phyloP scores from a whole-genome alignment of 2,888 invertebrate species.

The Muscina levida region DNA sequence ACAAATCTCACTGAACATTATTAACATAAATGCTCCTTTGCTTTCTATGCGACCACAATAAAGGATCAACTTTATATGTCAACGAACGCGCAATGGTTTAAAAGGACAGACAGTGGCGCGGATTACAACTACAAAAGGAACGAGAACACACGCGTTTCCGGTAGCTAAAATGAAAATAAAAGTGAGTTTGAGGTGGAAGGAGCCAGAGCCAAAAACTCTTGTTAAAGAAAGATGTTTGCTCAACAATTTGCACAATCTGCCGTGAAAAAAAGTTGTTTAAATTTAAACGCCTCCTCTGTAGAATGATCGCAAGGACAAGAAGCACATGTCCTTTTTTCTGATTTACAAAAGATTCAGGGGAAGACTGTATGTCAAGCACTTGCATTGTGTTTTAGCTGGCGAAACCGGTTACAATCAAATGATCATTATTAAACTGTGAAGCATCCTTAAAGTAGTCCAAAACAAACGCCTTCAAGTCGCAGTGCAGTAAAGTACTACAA shows the following conservation, averaged over 20 bases:
- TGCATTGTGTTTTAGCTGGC: constrained; percentile 44
- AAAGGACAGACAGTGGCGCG: constrained; percentile 33
- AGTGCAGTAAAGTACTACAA: constrained; percentile 19
- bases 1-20: constrained; percentile 24
- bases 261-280: neutral
- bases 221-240: constrained; percentile 50
- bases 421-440: constrained; percentile 42
- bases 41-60: constrained; percentile 54
- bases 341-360: constrained; percentile 22
- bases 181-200: constrained; percentile 64
- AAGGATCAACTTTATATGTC: constrained; percentile 50
- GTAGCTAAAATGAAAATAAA: constrained; percentile 75
- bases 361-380: constrained; percentile 42
- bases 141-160: constrained; percentile 73
- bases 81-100: constrained; percentile 62
- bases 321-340: constrained; percentile 59
- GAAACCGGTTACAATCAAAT: constrained; percentile 46
- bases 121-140: constrained; percentile 65
- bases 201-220: constrained; percentile 72
- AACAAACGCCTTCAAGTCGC: constrained; percentile 58
- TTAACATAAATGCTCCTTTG: constrained; percentile 50
- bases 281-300: constrained; percentile 56
- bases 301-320: constrained; percentile 31
- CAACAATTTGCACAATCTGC: constrained; percentile 17
- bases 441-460: constrained; percentile 33